Evolutionary conservation across 2,888 invertebrate genomes (phyloP).

Genomic region (Drosophila maculinotata): DNA sequence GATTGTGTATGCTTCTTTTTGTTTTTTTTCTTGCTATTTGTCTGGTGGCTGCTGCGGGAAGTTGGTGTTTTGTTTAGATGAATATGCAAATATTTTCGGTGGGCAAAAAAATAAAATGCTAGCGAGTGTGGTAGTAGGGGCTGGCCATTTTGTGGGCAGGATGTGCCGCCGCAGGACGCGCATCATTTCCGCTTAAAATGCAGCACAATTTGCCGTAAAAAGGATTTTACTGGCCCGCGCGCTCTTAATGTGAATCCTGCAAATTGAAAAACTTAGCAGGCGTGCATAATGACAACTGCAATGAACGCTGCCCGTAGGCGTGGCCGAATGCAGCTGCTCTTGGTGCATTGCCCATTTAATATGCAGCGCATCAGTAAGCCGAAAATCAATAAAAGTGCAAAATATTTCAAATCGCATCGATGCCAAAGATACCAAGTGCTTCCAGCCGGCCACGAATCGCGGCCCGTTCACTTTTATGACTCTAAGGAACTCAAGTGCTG

Average conservation of each 20-base stretch:
- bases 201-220: conserved; percentile 80
- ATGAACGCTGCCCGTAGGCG: conserved; percentile 9
- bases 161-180: conserved; percentile 79
- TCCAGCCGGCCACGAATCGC: conserved; percentile 30
- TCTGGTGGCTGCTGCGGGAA: conserved; percentile 62
- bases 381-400: conserved; percentile 75
- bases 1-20: conserved; percentile 31
- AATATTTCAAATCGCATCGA: conserved; percentile 75
- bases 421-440: conserved; percentile 7
- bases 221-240: conserved; percentile 48
- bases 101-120: conserved; percentile 36
- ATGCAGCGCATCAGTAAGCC: conserved; percentile 73
- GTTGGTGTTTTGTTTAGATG: conserved; percentile 83
- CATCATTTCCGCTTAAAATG: conserved; percentile 80
- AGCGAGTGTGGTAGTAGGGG: conserved; percentile 31
- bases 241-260: conserved; percentile 39
- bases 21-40: conserved; percentile 42
- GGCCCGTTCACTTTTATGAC: conserved; percentile 65
- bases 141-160: conserved; percentile 72
- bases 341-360: conserved; percentile 67
- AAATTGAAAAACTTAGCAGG: conserved; percentile 59
- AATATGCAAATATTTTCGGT: conserved; percentile 82
- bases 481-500: conserved; percentile 56
- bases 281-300: conserved; percentile 69
- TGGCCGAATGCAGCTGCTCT: conserved; percentile 13